A percentile compares a stretch with the other conserved stretches of the same genome.
Evolutionary conservation across 2,888 invertebrate genomes (phyloP).

Genomic region (Drosophila kanekoi): DNA sequence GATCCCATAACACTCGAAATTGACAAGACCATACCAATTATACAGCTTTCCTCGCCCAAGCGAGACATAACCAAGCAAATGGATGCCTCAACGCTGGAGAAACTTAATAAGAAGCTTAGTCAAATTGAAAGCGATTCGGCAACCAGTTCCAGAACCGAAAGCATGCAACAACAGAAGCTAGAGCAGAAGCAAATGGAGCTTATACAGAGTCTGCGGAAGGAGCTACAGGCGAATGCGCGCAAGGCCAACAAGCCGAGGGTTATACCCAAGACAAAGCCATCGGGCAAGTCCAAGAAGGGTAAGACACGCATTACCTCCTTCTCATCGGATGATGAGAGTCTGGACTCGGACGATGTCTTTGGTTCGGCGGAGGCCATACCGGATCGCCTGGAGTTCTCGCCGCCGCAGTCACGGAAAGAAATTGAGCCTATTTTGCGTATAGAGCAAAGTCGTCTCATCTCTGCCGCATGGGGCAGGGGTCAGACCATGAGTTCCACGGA

Average conservation of each 20-base stretch:
- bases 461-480: slow-evolving; percentile 89
- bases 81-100: slow-evolving; percentile 89
- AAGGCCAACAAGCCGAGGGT: slow-evolving; percentile 89
- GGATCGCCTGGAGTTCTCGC: slow-evolving; percentile 90
- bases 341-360: slow-evolving; percentile 92
- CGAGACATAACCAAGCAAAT: slow-evolving; percentile 89
- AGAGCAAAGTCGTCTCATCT: slow-evolving; percentile 90
- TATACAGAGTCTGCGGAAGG: slow-evolving; percentile 87
- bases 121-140: slow-evolving; percentile 92
- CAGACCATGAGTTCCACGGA: slow-evolving; percentile 92
- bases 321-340: slow-evolving; percentile 91
- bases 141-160: slow-evolving; percentile 90
- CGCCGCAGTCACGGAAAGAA: slow-evolving; percentile 91
- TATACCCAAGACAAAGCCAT: slow-evolving; percentile 87
- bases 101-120: slow-evolving; percentile 90
- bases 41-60: slow-evolving; percentile 89
- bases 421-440: slow-evolving; percentile 90
- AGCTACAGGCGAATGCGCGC: slow-evolving; percentile 86
- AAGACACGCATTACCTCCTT: slow-evolving; percentile 91
- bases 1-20: slow-evolving; percentile 90
- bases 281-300: slow-evolving; percentile 88
- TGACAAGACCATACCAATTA: slow-evolving; percentile 87
- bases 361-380: slow-evolving; percentile 91
- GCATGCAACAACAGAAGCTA: slow-evolving; percentile 87
- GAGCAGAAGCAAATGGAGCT: slow-evolving; percentile 87